Base-by-base conservation (phyloP, 1,140 invertebrate genomes). In the Heliconius melpomene region DNA sequence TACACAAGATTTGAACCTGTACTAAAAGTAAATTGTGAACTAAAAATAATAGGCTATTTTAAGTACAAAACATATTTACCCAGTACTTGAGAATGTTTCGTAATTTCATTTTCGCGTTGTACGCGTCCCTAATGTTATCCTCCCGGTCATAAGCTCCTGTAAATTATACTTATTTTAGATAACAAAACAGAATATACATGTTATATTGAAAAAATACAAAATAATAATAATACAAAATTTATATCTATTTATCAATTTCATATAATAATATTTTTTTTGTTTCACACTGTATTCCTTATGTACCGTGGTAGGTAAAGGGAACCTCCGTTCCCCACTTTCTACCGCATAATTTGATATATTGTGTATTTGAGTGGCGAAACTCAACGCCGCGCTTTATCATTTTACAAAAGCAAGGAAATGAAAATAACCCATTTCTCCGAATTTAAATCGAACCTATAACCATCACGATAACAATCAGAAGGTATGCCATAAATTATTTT, bases 1-100 rank as follows among this genome's bases (percentile, higher is more conserved):
- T 5, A 6, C 7, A 52, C 18, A 52, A 57, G 54, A 57, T 57
- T 60, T 3, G n/a, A 60, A 60, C 8, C 54, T 23, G 54, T 60
- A 60, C 2, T 26, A 23, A 23, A 60, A 20, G 8, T 23, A 60
- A 16, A 46, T 23, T 13, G 7, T 11, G 3, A 9, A 26, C 2
- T 9, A 60, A 7, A 66, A 66, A 66, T 13, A 29, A 26, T 8
- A 57, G 0, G 6, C 13, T 16, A 16, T 16, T 29, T 66, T 66
- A 13, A 26, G 13, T 66, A 29, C 29, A 29, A 66, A 66, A 66
- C 23, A 29, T 66, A 66, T 66, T 89, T 75, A 93, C 92, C 92
- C 91, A 93, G 77, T 92, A 88, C 79, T 92, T 91, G 72, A 93
- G 87, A 79, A 93, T 89, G 83, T 91, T 93, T 66, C 91, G 86